Conservation (phyloP, 1,140 invertebrate genomes). For the Caenorhabditis remanei region DNA sequence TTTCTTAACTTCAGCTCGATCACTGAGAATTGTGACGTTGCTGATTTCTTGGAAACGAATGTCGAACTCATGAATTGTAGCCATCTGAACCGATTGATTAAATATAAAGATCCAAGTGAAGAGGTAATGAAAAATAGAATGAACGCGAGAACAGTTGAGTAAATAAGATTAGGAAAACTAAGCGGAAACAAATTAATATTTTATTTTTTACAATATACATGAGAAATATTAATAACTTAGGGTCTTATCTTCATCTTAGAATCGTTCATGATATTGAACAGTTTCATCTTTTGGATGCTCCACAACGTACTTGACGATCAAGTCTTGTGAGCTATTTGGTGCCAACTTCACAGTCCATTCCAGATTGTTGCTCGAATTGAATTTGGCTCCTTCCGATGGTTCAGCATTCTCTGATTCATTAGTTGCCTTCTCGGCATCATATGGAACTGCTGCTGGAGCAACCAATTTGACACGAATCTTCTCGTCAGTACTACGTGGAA, state of each 20-base stretch:
- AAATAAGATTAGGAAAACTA: neutral
- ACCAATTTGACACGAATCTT: conserved; percentile 78
- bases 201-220: neutral
- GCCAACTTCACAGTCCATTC: conserved; percentile 77
- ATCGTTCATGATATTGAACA: conserved; percentile 66
- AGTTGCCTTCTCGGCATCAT: conserved; percentile 57
- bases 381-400: conserved; percentile 65
- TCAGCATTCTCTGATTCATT: conserved; percentile 43
- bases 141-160: neutral
- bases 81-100: neutral
- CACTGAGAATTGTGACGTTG: conserved; percentile 40
- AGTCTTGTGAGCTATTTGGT: conserved; percentile 54
- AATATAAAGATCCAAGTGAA: neutral
- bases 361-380: conserved; percentile 78
- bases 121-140: neutral
- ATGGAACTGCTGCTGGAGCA: conserved; percentile 65
- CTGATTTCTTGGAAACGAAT: conserved; percentile 35
- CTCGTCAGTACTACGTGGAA: conserved; percentile 79
- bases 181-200: neutral
- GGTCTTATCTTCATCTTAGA: neutral
- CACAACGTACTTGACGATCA: conserved; percentile 74
- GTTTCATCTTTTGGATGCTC: conserved; percentile 76
- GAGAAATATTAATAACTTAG: neutral
- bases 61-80: conserved; percentile 23
- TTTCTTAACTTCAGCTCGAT: conserved; percentile 32